A percentile compares a stretch with the other conserved stretches of the same genome.
Conservation (phyloP, 2,113 vertebrate species). For the Odobenus rosmarus region DNA sequence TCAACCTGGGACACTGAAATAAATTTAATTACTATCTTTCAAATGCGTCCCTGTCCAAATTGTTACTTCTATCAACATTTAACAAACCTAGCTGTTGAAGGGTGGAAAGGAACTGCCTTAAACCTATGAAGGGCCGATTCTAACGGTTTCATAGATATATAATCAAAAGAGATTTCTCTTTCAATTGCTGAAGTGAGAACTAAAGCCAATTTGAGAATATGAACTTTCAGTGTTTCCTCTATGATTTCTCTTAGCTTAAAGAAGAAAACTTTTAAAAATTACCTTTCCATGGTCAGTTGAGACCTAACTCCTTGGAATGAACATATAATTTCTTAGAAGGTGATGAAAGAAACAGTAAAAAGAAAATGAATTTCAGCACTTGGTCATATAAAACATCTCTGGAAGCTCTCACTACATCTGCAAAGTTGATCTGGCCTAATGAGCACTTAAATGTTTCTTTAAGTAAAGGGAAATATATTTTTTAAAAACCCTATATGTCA, state of each 20-base stretch:
- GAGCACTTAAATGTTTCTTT: slow-evolving; percentile 66
- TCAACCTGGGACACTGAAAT: not conserved
- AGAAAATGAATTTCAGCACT: slow-evolving; percentile 75
- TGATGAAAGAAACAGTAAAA: slow-evolving; percentile 75
- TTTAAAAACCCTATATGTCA: not conserved
- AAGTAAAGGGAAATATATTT: slow-evolving; percentile 63
- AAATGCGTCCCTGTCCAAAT: not conserved
- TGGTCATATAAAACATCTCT: slow-evolving; percentile 72
- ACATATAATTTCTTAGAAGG: slow-evolving; percentile 76
- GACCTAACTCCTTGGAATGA: slow-evolving; percentile 62
- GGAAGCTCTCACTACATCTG: slow-evolving; percentile 56
- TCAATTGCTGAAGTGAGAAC: slow-evolving; percentile 53
- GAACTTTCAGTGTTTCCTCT: slow-evolving; percentile 1
- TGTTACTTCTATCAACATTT: slow-evolving; percentile 25
- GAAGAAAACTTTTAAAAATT: slow-evolving; percentile 58
- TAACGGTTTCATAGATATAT: not conserved
- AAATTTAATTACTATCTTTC: slow-evolving; percentile 41
- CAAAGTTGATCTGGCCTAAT: slow-evolving; percentile 66
- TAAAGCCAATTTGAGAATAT: slow-evolving; percentile 52
- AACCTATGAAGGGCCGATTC: slow-evolving; percentile 20
- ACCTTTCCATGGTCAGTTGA: slow-evolving; percentile 61
- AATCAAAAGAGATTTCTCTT: slow-evolving; percentile 53
- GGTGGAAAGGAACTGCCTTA: slow-evolving; percentile 53
- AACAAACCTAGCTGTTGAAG: slow-evolving; percentile 19
- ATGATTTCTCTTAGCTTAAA: slow-evolving; percentile 50